Evolutionary conservation across 2,888 invertebrate species (phyloP), one percentile per base, ranked within the genome.

Genomic region (Epistrophella euchroma): DNA sequence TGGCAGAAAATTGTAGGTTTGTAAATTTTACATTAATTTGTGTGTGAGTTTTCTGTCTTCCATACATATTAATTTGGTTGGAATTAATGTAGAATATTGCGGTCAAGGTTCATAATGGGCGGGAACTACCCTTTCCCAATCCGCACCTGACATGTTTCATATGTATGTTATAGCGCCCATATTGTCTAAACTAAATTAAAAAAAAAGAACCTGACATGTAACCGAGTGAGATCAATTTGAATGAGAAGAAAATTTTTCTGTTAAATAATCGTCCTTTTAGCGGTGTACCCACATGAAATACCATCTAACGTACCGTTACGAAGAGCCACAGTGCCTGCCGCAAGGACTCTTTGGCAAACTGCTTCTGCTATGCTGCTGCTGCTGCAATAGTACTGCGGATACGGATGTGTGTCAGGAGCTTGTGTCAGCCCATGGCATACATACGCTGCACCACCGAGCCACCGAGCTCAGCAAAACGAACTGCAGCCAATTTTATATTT

Each of bases 401-500:
- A 43, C 68, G 73, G 47, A 77, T 70, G 62, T 86, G 22, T 77
- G 81, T 73, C 76, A 85, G 85, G 47, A 66, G 47, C 66, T 32
- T 47, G 19, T 66, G 73, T 73, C 72, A 81, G 85, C 81, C 68
- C n/a, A 22, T 81, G 73, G 73, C 81, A 81, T 58, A 81, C 50
- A 64, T 73, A 76, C 35, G 32, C 32, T 32, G 32, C 50, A 13
- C 13, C 55, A 25, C 19, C 28, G 15, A 43, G n/a, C 43, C 28
- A 19, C 19, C 22, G 15, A 43, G 25, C 43, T 28, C 45, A 73
- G 70, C 22, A 22, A 25, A 32, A 40, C n/a, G 55, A 78, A 72
- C 73, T 81, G 85, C 60, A 62, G 85, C 76, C 85, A 81, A 81
- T 81, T 81, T 81, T 66, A 19, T n/a, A 50, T 32, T 32, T 55